Base-by-base conservation (phyloP, 2,888 invertebrate genomes). In the Lepidocyrtoides sp. region DNA sequence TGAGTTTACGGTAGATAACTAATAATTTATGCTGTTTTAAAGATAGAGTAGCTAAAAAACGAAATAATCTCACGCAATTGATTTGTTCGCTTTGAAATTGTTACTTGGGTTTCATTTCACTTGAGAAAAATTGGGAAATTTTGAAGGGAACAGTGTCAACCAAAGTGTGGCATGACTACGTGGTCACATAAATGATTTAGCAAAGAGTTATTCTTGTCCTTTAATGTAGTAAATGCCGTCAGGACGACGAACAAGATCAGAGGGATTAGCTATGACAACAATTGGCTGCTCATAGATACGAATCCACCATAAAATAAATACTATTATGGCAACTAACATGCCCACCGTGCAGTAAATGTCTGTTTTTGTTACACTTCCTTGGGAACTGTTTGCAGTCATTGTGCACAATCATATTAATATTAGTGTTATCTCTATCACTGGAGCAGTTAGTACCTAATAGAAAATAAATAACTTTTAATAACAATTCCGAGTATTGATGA, bases 281-380 rank as follows among this genome's bases (percentile, higher is more conserved):
- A 81, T 29, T 23, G 81, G 20, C 29, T 81, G 32, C 32, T 81
- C 57, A 60, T 36, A 41, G 36, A 81, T n/a, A 57, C 60, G 60
- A 41, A 81, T 81, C 81, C 81, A 81, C 81, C 81, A 81, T 14
- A 81, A 23, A 41, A 81, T 36, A 81, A 81, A 41, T 26, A 81
- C 12, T n/a, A 81, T 81, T 20, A 81, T 81, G 57, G 81, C 81
- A 20, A 81, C 81, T 3, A 81, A 23, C 81, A 81, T 81, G 36
- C 32, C 81, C 81, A 81, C 81, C 5, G 81, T 81, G 32, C 57
- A 81, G 36, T 81, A 81, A 17, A 81, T 60, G 60, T 81, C 81
- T 23, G 77, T 77, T 77, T 77, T 77, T 4, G 77, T 51, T 23
- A 77, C 77, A 51, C 77, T 77, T 29, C 48, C 51, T n/a, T 48